A percentile compares a stretch with the other conserved stretches of the same genome.
phyloP scores from a whole-genome alignment of 2,888 invertebrate species.

The Chromoteleia sp. region DNA sequence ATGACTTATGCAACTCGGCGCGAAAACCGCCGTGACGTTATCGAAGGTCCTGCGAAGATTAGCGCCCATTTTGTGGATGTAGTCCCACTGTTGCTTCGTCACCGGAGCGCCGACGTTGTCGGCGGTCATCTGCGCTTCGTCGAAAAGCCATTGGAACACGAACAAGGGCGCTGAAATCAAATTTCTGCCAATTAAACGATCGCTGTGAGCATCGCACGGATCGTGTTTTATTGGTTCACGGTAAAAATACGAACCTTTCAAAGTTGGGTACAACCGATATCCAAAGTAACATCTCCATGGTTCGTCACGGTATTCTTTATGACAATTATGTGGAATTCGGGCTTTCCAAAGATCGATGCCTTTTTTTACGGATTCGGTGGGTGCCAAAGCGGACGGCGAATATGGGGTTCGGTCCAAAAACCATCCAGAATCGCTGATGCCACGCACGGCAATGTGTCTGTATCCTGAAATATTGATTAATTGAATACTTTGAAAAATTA shows the following conservation, averaged over 20 bases:
- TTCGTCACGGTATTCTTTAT: slow-evolving; percentile 88
- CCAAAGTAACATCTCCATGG: slow-evolving; percentile 98
- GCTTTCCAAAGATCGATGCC: slow-evolving; percentile 93
- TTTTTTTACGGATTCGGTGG: slow-evolving; percentile 89
- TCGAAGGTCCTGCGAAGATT: slow-evolving; percentile 92
- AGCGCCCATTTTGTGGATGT: slow-evolving; percentile 95
- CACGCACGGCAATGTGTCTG: slow-evolving; percentile 90
- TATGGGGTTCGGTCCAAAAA: slow-evolving; percentile 94
- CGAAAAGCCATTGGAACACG: slow-evolving; percentile 97
- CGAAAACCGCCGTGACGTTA: slow-evolving; percentile 95
- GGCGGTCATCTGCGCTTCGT: slow-evolving; percentile 96
- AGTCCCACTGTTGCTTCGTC: slow-evolving; percentile 96
- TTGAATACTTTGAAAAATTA: too few relatives aligned
- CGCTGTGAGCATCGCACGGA: neutral
- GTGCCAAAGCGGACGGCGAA: slow-evolving; percentile 87
- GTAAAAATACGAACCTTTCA: slow-evolving; percentile 87
- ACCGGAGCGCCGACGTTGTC: slow-evolving; percentile 96
- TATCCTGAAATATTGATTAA: slow-evolving; percentile 69
- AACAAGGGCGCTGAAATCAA: slow-evolving; percentile 91
- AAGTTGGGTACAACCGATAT: slow-evolving; percentile 93
- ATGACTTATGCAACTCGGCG: slow-evolving; percentile 97
- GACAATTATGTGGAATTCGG: slow-evolving; percentile 91
- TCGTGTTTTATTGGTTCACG: slow-evolving; percentile 24
- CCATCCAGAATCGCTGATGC: slow-evolving; percentile 97
- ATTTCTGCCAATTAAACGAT: slow-evolving; percentile 45